phyloP scores from a whole-genome alignment of 2,888 invertebrate species.

The Drosophila phalerata region DNA sequence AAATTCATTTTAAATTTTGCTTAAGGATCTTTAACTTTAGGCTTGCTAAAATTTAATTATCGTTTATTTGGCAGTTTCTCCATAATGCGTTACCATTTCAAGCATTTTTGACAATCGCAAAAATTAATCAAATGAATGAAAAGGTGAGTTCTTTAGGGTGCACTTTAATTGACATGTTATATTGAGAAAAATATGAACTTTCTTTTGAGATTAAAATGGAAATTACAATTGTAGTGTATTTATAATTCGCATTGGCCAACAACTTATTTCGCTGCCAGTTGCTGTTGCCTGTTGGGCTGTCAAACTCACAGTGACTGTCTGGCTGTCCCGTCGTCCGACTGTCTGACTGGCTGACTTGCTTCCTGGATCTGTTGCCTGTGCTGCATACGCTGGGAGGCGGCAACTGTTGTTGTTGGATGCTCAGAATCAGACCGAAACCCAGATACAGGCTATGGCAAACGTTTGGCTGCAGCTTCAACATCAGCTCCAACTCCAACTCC shows the following conservation, averaged over 20 bases:
- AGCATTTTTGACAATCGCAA: too few relatives aligned
- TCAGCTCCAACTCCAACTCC: neutral
- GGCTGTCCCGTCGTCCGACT: constrained; percentile 41
- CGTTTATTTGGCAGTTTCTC: too few relatives aligned
- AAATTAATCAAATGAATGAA: too few relatives aligned
- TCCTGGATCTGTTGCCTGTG: constrained; percentile 55
- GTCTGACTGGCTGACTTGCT: constrained; percentile 60
- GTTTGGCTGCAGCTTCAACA: neutral
- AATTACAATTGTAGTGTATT: constrained; percentile 21
- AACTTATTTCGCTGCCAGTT: constrained; percentile 19
- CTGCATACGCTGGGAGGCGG: neutral
- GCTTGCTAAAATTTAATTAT: too few relatives aligned
- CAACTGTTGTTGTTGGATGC: constrained; percentile 6
- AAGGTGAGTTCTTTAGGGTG: too few relatives aligned
- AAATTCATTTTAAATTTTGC: too few relatives aligned
- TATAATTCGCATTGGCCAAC: constrained; percentile 9
- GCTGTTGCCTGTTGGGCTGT: constrained; percentile 49
- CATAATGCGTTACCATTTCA: too few relatives aligned
- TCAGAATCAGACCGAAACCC: constrained; percentile 9
- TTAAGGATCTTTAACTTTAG: too few relatives aligned
- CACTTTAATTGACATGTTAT: too few relatives aligned
- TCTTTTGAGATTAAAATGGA: too few relatives aligned
- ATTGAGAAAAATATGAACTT: too few relatives aligned
- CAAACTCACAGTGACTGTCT: constrained; percentile 55
- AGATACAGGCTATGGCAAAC: neutral